These are phyloP conservation scores for Mustela lutreola DNA, from an alignment of 2,113 vertebrate species.

Conservation along the genomic window DNA sequence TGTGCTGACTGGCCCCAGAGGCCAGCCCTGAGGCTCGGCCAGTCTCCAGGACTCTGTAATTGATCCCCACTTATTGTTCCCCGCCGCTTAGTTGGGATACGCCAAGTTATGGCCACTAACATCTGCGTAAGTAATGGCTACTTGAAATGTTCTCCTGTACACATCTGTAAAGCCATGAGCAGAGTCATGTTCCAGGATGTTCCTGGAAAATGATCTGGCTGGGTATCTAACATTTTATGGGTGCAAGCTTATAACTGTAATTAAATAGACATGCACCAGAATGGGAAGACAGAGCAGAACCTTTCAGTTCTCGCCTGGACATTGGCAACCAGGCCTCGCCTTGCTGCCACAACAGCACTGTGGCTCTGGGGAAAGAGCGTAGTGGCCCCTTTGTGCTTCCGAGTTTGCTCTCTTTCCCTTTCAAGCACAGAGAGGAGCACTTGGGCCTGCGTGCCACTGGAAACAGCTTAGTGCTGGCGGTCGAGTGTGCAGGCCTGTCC, in stretches of 20 bases:
- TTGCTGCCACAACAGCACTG: fast-evolving
- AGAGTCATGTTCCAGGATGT: neutral
- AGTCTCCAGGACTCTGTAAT: neutral
- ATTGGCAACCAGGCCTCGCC: neutral
- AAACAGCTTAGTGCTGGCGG: neutral
- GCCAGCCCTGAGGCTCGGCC: neutral
- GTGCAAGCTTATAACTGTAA: neutral
- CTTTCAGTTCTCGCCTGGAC: neutral
- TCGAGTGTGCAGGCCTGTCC: neutral
- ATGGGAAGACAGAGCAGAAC: fast-evolving
- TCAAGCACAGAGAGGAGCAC: neutral
- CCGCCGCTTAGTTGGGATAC: neutral
- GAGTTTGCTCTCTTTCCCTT: neutral
- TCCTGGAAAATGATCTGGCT: neutral
- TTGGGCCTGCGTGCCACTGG: neutral
- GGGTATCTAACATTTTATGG: neutral
- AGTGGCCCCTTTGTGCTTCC: neutral
- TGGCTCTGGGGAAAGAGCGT: neutral
- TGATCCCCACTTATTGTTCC: neutral
- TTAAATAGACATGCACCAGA: neutral
- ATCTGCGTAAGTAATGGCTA: neutral
- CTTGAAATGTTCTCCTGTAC: neutral
- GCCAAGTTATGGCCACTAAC: neutral
- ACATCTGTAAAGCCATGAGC: neutral
- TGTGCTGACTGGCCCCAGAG: neutral